Conservation (phyloP, 2,888 invertebrate species). For the Achlya flavicornis region DNA sequence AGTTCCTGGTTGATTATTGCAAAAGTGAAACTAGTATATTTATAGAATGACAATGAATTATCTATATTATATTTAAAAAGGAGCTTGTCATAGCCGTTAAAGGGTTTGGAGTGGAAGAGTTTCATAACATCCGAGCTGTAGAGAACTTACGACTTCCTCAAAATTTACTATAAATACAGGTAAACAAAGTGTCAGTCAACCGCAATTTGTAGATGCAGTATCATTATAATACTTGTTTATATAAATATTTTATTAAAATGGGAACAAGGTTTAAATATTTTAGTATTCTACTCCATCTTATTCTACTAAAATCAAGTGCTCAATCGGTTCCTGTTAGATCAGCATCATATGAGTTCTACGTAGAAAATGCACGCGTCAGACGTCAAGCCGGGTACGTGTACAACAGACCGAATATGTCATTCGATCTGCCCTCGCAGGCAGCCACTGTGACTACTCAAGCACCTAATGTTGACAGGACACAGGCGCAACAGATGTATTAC, state of each 20-base stretch:
- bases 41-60: too few relatives aligned
- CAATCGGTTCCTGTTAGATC: slow-evolving; percentile 17
- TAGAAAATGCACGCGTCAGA: slow-evolving; percentile 48
- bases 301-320: slow-evolving; percentile 33
- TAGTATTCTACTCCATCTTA: slow-evolving; percentile 38
- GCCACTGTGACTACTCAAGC: slow-evolving; percentile 61
- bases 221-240: slow-evolving; percentile 10
- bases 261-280: slow-evolving; percentile 33
- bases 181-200: slow-evolving; percentile 38
- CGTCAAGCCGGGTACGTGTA: slow-evolving; percentile 78
- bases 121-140: slow-evolving; percentile 50
- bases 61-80: slow-evolving; percentile 12
- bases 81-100: slow-evolving; percentile 10
- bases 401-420: slow-evolving; percentile 68
- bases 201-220: slow-evolving; percentile 42
- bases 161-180: slow-evolving; percentile 63
- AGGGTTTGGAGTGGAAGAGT: slow-evolving; percentile 59
- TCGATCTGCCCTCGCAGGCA: slow-evolving; percentile 64
- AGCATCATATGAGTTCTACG: slow-evolving; percentile 25
- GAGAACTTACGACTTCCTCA: slow-evolving; percentile 48
- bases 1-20: too few relatives aligned
- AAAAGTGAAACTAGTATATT: too few relatives aligned
- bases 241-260: slow-evolving; percentile 43
- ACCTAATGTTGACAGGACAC: slow-evolving; percentile 67
- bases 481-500: slow-evolving; percentile 74